Evolutionary conservation across 2,888 invertebrate genomes (phyloP).

Genomic region (Diaprepes abbreviatus): DNA sequence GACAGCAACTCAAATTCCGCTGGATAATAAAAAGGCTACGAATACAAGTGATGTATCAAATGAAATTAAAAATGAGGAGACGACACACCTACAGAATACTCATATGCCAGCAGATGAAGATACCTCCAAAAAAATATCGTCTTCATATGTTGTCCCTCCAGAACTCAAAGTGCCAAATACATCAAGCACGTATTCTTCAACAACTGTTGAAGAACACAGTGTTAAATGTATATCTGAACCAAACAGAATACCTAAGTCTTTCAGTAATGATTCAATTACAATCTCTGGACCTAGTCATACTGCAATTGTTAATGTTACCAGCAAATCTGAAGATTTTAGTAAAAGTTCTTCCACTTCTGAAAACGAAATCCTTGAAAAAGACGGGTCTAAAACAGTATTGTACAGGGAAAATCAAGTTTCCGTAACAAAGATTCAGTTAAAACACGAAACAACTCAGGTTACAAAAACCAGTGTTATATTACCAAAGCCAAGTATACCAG

Average conservation of each 20-base stretch:
- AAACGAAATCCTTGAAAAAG: slow-evolving; percentile 49
- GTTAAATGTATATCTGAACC: slow-evolving; percentile 15
- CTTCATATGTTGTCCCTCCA: background rate
- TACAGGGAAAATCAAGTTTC: slow-evolving; percentile 67
- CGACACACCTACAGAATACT: background rate
- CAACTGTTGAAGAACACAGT: slow-evolving; percentile 32
- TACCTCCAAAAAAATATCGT: background rate
- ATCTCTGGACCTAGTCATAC: slow-evolving; percentile 64
- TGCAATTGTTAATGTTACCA: slow-evolving; percentile 60
- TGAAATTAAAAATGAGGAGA: background rate
- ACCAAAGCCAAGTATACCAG: slow-evolving; percentile 71
- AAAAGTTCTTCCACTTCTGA: slow-evolving; percentile 35
- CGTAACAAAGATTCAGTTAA: slow-evolving; percentile 73
- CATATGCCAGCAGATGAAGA: background rate
- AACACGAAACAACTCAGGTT: slow-evolving; percentile 68
- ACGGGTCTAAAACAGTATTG: slow-evolving; percentile 54
- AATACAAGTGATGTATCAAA: background rate
- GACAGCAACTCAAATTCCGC: background rate
- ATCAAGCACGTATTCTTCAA: slow-evolving; percentile 24
- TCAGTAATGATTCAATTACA: slow-evolving; percentile 53
- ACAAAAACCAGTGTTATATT: slow-evolving; percentile 58
- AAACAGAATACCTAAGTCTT: slow-evolving; percentile 15
- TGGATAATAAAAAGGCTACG: background rate
- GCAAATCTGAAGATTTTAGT: slow-evolving; percentile 51
- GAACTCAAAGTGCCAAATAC: background rate